These are phyloP conservation scores for Tetragnatha versicolor DNA, from an alignment of 1,140 invertebrate species.

Conservation along the genomic window DNA sequence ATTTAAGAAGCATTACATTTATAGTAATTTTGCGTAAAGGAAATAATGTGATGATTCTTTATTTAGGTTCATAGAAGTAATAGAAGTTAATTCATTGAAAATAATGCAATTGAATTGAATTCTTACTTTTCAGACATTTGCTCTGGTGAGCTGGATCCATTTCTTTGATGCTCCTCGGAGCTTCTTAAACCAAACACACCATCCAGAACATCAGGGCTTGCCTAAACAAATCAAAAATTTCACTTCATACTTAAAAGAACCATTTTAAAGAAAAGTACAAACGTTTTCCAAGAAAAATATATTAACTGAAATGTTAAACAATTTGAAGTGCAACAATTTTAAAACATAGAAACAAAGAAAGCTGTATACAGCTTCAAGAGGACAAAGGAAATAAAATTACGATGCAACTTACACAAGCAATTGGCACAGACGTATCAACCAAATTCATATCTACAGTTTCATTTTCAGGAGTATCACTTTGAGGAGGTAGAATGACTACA, in stretches of 20 bases:
- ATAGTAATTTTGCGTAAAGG: no score
- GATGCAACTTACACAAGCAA: constrained; percentile 21
- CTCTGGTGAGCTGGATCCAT: constrained; percentile 71
- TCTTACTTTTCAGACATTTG: constrained; percentile 67
- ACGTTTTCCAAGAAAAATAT: no score
- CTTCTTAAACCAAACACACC: constrained; percentile 12
- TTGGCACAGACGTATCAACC: constrained; percentile 52
- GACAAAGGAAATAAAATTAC: constrained; percentile 34
- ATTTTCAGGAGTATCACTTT: constrained; percentile 72
- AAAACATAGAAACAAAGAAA: no score
- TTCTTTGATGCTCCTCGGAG: constrained; percentile 60
- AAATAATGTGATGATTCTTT: no score
- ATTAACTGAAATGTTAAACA: not conserved
- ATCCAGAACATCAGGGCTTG: constrained; percentile 54
- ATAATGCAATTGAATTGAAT: no score
- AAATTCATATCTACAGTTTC: constrained; percentile 60
- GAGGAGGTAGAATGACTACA: constrained; percentile 84
- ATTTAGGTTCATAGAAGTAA: no score
- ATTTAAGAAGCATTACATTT: no score
- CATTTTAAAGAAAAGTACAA: no score
- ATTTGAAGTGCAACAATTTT: no score
- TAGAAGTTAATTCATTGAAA: no score
- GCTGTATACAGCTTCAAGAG: no score
- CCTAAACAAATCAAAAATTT: not conserved
- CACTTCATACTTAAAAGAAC: no score